Conservation (phyloP, 2,113 vertebrate genomes). For the Rafetus swinhoei region DNA sequence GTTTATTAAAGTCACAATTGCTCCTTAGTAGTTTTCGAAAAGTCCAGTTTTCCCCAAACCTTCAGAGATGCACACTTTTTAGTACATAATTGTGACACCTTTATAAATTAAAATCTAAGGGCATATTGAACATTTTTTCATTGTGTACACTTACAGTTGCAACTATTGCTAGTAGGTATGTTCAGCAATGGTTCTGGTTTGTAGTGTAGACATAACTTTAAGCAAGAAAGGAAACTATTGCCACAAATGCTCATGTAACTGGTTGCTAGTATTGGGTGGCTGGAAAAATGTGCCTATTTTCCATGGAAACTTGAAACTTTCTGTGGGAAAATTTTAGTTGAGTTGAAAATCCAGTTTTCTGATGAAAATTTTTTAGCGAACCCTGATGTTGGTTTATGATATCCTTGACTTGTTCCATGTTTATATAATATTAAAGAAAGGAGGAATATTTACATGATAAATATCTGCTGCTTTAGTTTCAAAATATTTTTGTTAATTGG, state of each 20-base stretch:
- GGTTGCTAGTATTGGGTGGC: neutral
- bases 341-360: neutral
- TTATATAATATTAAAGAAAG: neutral
- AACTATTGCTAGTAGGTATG: neutral
- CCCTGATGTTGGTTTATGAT: neutral
- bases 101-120: neutral
- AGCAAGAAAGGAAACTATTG: neutral
- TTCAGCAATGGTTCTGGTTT: neutral
- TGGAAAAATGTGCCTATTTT: neutral
- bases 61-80: neutral
- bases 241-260: neutral
- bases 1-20: neutral
- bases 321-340: neutral
- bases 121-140: neutral
- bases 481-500: neutral
- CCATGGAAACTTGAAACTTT: no score
- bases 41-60: accelerated
- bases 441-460: neutral
- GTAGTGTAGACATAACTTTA: neutral
- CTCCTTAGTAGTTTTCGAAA: neutral
- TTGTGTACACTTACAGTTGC: neutral
- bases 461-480: neutral
- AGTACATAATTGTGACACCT: neutral
- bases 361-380: no score
- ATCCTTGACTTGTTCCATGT: neutral